A percentile compares a stretch with the other conserved stretches of the same genome.
phyloP scores from a whole-genome alignment of 2,888 invertebrate species.

The Hymenopus coronatus region DNA sequence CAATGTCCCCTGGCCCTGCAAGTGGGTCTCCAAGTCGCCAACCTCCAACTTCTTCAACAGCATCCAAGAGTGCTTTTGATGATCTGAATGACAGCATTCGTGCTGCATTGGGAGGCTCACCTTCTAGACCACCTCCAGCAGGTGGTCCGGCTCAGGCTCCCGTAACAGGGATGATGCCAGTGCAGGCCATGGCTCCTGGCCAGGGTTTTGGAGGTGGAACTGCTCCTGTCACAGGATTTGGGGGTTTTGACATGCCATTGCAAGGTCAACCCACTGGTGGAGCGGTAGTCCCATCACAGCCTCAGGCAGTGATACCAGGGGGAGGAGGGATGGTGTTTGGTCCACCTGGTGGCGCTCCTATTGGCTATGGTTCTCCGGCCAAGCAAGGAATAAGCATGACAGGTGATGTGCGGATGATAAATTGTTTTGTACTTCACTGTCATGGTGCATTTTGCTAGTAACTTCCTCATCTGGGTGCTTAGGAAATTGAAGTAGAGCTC shows the following conservation, averaged over 20 bases:
- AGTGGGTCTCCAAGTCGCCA: constrained; percentile 41
- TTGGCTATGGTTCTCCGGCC: constrained; percentile 50
- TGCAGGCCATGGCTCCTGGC: constrained; percentile 17
- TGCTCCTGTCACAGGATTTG: constrained; percentile 37
- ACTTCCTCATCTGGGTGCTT: background rate
- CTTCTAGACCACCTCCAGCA: constrained; percentile 42
- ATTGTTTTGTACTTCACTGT: background rate
- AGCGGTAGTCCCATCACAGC: constrained; percentile 9
- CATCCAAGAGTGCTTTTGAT: constrained; percentile 62
- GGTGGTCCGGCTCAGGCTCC: constrained; percentile 24
- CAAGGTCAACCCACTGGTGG: constrained; percentile 13
- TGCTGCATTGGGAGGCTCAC: constrained; percentile 65
- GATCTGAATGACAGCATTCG: constrained; percentile 67
- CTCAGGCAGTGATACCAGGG: constrained; percentile 32
- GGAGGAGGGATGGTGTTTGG: constrained; percentile 38
- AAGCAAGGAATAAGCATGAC: constrained; percentile 47
- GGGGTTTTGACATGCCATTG: constrained; percentile 40
- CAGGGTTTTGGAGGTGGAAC: background rate
- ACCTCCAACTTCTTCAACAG: constrained; percentile 34
- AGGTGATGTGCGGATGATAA: constrained; percentile 42
- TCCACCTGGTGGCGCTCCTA: constrained; percentile 44
- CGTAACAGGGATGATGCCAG: constrained; percentile 4
- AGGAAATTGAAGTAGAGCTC: background rate
- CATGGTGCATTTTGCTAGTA: constrained; percentile 3
- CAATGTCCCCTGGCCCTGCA: constrained; percentile 46